Base-by-base conservation (phyloP, 2,113 vertebrate species). In the Sinocyclocheilus maitianheensis region DNA sequence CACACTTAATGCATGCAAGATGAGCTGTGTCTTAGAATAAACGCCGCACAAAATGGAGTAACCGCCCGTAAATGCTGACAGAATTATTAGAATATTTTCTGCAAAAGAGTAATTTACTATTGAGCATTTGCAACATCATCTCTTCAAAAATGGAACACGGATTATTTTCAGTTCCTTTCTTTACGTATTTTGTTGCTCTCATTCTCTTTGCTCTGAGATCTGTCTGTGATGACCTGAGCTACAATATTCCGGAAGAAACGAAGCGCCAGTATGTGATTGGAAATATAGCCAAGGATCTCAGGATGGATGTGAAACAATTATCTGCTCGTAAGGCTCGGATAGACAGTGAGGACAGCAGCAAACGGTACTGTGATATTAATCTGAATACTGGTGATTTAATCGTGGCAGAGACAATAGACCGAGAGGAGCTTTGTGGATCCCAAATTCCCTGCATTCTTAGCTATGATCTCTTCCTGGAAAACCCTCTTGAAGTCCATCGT, bases 401-500 rank as follows among this genome's bases (percentile, higher is more conserved):
- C 7, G 48, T 89, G 14, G 37, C 76, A 30, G 90, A 91, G 12
- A 90, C 13, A 60, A 87, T 88, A 30, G 87, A 90, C 65, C 63
- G 90, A 24, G 90, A 90, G 20, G 58, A 83, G 62, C 14, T 89
- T 37, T 91, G 90, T 79, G 88, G 88, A 7, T 51, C 85, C 2
- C 80, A 40, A 14, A n/a, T 55, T 0, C 69, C 84, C 0, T 91
- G 90, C 24, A 5, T 26, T 5, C 22, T 88, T 10, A 87, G 87
- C 81, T 91, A 84, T 40, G 88, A 91, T 30, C 71, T 90, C 4
- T 82, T 91, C 0, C 34, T 90, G 9, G 87, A 90, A 67, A 91
- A 90, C 20, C 90, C 91, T 5, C 88, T 92, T 75, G 94, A 95
- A 84, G 89, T 94, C 2, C 89, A 90, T 8, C 84, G 77, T 7